phyloP scores from a whole-genome alignment of 2,797 vertebrate genomes.

The Chrosomus eos region DNA sequence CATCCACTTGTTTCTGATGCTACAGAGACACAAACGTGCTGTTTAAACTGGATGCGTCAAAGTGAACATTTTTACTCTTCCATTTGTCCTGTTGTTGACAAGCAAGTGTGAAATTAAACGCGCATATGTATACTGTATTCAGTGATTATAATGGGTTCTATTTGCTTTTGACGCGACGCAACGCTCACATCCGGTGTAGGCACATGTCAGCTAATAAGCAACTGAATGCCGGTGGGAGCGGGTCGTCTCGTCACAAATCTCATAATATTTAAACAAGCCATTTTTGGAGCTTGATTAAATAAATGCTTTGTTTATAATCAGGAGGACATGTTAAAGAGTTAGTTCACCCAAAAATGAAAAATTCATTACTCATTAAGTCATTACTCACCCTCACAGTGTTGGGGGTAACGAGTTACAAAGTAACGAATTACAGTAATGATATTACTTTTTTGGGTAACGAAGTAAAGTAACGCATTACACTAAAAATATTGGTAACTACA shows the following conservation, averaged over 20 bases:
- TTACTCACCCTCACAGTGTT: too few relatives aligned
- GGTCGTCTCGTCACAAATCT: accelerated
- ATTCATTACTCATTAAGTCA: too few relatives aligned
- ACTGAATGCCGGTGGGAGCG: background rate
- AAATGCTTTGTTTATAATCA: too few relatives aligned
- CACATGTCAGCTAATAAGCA: background rate
- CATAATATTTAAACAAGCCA: background rate
- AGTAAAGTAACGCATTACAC: too few relatives aligned
- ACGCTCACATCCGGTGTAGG: background rate
- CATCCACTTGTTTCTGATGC: background rate
- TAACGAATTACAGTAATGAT: too few relatives aligned
- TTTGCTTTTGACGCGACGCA: background rate
- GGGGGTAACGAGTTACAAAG: too few relatives aligned
- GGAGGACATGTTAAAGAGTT: background rate
- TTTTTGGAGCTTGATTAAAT: background rate
- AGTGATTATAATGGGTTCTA: background rate
- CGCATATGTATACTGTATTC: background rate
- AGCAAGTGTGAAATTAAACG: background rate
- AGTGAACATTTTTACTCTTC: background rate
- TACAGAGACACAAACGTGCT: background rate
- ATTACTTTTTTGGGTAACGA: too few relatives aligned
- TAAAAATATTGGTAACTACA: too few relatives aligned
- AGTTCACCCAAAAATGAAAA: too few relatives aligned
- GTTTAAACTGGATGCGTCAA: too few relatives aligned
- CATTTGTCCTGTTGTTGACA: background rate